These are phyloP conservation scores for Ranitomeya variabilis DNA, from an alignment of 2,113 vertebrate species.

Conservation along the genomic window DNA sequence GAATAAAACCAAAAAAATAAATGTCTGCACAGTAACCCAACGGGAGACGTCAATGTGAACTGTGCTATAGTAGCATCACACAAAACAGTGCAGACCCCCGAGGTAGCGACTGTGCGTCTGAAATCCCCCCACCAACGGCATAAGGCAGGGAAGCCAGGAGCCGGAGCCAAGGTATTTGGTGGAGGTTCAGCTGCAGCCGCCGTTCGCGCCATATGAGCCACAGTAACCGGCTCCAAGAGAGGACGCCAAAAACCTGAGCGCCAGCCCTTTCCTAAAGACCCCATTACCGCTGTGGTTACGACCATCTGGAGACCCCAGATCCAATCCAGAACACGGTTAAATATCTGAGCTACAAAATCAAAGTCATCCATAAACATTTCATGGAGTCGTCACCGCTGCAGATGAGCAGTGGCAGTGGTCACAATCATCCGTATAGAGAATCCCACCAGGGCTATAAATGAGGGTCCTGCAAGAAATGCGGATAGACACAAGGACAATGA, in stretches of 20 bases:
- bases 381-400: neutral
- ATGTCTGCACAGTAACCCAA: neutral
- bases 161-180: slow-evolving; percentile 23
- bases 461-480: neutral
- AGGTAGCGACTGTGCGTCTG: neutral
- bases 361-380: slow-evolving; percentile 33
- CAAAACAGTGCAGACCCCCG: neutral
- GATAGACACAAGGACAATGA: neutral
- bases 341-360: slow-evolving; percentile 23
- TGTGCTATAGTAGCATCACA: neutral
- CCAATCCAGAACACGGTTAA: slow-evolving; percentile 28
- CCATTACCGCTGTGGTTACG: slow-evolving; percentile 45
- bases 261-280: slow-evolving; percentile 30
- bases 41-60: neutral
- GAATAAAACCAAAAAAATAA: neutral
- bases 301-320: slow-evolving; percentile 39
- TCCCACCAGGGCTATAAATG: neutral
- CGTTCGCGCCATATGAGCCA: slow-evolving; percentile 33
- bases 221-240: neutral
- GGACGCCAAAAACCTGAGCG: neutral
- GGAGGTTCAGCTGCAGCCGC: slow-evolving; percentile 53
- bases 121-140: slow-evolving; percentile 45
- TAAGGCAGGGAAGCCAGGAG: slow-evolving; percentile 48
- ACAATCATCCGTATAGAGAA: neutral
- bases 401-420: neutral